Conservation (phyloP, 2,888 invertebrate genomes). For the Pseudococcus jackbeardsleyi region DNA sequence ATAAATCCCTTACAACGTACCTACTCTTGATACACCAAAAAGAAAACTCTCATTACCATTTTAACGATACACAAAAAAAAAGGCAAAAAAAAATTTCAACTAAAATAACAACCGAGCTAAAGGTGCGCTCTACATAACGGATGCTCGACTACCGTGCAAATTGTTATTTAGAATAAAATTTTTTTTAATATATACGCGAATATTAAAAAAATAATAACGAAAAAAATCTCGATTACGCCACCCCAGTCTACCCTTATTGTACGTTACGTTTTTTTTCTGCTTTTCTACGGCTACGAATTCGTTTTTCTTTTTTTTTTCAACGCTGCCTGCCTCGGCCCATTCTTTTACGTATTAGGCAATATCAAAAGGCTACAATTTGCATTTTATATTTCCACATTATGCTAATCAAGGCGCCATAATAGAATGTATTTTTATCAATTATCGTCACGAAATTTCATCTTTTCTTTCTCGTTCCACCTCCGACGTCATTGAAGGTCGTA, state of each 20-base stretch:
- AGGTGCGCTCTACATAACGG: conserved; percentile 33
- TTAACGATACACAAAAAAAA: conserved; percentile 1
- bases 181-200: conserved; percentile 48
- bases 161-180: conserved; percentile 46
- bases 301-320: background rate
- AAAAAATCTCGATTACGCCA: conserved; percentile 36
- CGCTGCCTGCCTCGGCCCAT: background rate
- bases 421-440: conserved; percentile 53
- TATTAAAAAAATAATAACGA: conserved; percentile 37
- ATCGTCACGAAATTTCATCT: conserved; percentile 56
- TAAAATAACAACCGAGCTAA: conserved; percentile 3
- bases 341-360: conserved; percentile 46
- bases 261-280: background rate
- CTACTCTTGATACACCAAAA: background rate
- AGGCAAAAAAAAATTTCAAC: background rate
- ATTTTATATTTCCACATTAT: conserved; percentile 56
- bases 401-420: conserved; percentile 43
- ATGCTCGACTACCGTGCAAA: conserved; percentile 50
- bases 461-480: background rate
- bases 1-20: background rate
- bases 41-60: conserved; percentile 25
- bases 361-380: conserved; percentile 55
- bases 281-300: background rate
- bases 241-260: background rate
- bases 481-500: background rate